Evolutionary conservation across 2,888 invertebrate genomes (phyloP).

Genomic region (Serripes groenlandicus): DNA sequence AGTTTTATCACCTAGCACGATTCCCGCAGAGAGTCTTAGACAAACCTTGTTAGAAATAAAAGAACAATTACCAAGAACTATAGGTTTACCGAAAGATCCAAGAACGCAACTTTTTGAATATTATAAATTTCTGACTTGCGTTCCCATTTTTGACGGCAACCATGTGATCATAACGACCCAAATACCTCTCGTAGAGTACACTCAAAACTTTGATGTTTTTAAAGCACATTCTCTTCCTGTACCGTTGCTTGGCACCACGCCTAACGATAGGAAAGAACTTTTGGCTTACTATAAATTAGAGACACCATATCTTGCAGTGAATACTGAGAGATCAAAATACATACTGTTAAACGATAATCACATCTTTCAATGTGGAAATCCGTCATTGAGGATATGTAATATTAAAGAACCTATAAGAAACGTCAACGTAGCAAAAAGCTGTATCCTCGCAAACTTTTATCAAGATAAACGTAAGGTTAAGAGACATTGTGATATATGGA

Average conservation of each 20-base stretch:
- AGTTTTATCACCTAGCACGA: conserved; percentile 1
- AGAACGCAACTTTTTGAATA: not conserved
- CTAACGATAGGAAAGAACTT: not conserved
- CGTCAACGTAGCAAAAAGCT: conserved; percentile 7
- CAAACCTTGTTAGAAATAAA: not conserved
- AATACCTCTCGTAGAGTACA: not conserved
- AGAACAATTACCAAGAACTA: not conserved
- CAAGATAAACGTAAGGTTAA: conserved; percentile 10
- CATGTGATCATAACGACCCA: not conserved
- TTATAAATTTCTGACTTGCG: not conserved
- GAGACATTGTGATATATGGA: conserved; percentile 15
- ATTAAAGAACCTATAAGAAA: conserved; percentile 5
- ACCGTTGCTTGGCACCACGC: not conserved
- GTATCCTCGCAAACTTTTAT: not conserved
- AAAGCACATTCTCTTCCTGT: not conserved
- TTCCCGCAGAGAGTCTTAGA: not conserved
- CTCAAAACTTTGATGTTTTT: not conserved
- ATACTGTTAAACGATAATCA: not conserved
- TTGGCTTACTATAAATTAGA: not conserved
- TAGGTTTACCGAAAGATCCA: not conserved
- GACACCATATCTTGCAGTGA: not conserved
- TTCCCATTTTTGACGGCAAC: not conserved
- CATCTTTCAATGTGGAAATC: not conserved
- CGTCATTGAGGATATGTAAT: conserved; percentile 4
- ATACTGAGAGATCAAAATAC: not conserved